phyloP scores from a whole-genome alignment of 2,797 vertebrate genomes.

The Helostoma temminkii region DNA sequence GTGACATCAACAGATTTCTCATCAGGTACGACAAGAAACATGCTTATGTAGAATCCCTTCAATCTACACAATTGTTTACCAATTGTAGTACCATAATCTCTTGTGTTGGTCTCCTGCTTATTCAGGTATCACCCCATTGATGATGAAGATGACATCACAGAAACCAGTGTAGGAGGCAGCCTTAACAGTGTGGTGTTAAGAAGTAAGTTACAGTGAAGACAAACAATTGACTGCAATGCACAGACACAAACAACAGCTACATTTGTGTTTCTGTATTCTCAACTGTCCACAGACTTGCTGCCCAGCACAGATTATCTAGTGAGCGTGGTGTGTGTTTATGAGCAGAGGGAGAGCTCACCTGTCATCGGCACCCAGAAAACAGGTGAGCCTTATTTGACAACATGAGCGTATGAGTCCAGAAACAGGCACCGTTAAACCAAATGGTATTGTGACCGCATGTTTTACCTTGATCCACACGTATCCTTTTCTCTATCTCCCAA shows the following conservation, averaged over 20 bases:
- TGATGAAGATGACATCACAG: conserved; percentile 90
- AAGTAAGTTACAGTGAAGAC: conserved; percentile 80
- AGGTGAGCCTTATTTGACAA: conserved; percentile 77
- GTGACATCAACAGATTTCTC: conserved; percentile 86
- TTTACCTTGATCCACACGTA: neutral
- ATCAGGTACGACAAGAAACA: conserved; percentile 81
- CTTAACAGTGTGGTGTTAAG: conserved; percentile 86
- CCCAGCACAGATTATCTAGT: conserved; percentile 94
- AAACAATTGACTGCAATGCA: neutral
- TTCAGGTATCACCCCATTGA: conserved; percentile 91
- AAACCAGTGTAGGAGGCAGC: conserved; percentile 85
- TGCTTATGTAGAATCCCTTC: neutral
- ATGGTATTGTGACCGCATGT: neutral
- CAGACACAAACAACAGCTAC: neutral
- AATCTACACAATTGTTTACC: neutral
- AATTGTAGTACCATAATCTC: no score
- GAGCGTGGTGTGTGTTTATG: conserved; percentile 92
- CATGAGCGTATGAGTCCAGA: neutral
- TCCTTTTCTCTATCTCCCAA: neutral
- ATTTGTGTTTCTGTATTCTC: neutral
- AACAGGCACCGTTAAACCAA: neutral
- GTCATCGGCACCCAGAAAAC: conserved; percentile 90
- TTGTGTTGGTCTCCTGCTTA: neutral
- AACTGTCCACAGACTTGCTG: conserved; percentile 86
- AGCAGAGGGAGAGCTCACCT: conserved; percentile 91